A percentile compares a stretch with the other conserved stretches of the same genome.
phyloP scores from a whole-genome alignment of 37 sponge, comb jelly and placozoan species.

The Ephydatia muelleri region DNA sequence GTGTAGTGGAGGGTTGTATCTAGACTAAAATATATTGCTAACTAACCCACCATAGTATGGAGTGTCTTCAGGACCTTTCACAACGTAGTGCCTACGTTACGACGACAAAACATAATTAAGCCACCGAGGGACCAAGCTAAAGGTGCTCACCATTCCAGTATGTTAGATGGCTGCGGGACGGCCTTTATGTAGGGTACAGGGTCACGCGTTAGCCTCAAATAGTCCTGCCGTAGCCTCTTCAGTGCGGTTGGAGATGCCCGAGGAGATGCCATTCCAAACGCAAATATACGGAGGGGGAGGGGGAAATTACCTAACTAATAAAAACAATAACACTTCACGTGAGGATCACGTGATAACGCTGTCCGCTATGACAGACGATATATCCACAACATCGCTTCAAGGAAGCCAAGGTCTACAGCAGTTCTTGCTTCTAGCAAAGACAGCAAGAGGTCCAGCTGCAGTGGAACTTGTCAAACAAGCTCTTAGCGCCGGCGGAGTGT shows the following conservation, averaged over 20 bases:
- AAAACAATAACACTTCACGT: neutral
- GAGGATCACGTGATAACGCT: neutral
- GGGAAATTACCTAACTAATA: neutral
- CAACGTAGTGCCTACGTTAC: conserved; percentile 85
- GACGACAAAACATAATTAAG: neutral
- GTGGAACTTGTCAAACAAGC: conserved; percentile 76
- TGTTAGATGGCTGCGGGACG: conserved; percentile 85
- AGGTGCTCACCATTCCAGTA: conserved; percentile 91
- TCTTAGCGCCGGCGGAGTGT: conserved; percentile 71
- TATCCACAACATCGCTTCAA: conserved; percentile 16
- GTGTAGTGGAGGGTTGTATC: neutral
- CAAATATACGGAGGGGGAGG: neutral
- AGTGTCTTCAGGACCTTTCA: conserved; percentile 92
- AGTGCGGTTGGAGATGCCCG: conserved; percentile 43
- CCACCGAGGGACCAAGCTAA: too few species aligned
- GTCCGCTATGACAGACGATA: neutral
- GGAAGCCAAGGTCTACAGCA: conserved; percentile 73
- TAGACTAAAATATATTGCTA: neutral
- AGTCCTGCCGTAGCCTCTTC: conserved; percentile 84
- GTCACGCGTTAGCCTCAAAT: conserved; percentile 79
- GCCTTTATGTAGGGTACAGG: conserved; percentile 96
- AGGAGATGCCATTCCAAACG: conserved; percentile 47
- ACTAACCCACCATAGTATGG: conserved; percentile 77
- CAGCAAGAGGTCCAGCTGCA: conserved; percentile 70
- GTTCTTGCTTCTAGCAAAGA: conserved; percentile 80